Base-by-base conservation (phyloP, 2,888 invertebrate species). In the Diarsia dahlii region DNA sequence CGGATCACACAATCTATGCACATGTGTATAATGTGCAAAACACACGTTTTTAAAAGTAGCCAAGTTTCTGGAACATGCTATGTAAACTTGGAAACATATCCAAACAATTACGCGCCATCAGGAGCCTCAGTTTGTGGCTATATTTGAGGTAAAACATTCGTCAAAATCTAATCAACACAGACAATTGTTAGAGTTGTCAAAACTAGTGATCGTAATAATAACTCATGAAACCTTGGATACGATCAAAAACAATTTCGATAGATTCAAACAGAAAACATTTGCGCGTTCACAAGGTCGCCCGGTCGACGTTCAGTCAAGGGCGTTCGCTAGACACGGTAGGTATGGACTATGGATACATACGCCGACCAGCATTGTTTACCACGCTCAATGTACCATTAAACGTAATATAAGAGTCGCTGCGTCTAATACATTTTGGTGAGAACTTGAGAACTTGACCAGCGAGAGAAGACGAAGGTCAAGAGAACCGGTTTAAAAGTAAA, bases 401-500 rank as follows among this genome's bases (percentile, higher is more conserved):
- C 54, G 58, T 66, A 80, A 76, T 74, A 78, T 58, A 74, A 52
- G 78, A 81, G 73, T 75, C 66, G 60, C 60, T 67, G 76, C 69
- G 66, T 80, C 86, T 79, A 84, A 85, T 69, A 79, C 76, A 79
- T 79, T 87, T 81, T 72, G 67, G 84, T 80, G 73, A 87, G 80
- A 80, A 77, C 46, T 78, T 73, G 77, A 82, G 76, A 56, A 58
- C 78, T 85, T 71, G 76, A 79, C 84, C 75, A 70, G 71, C 84
- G 84, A 88, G 89, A 89, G 87, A 84, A 82, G 90, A 90, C 91
- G 92, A 93, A 95, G 95, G 94, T 95, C 93, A 92, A 89, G 82
- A 84, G 81, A 92, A 95, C 96, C 95, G 94, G 95, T 96, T 95
- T 92, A 94, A 95, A 95, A 96, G 96, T 95, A 95, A 96, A 95